These are phyloP conservation scores for Drosophila murphyi DNA, from an alignment of 1,140 invertebrate genomes.

Conservation along the genomic window DNA sequence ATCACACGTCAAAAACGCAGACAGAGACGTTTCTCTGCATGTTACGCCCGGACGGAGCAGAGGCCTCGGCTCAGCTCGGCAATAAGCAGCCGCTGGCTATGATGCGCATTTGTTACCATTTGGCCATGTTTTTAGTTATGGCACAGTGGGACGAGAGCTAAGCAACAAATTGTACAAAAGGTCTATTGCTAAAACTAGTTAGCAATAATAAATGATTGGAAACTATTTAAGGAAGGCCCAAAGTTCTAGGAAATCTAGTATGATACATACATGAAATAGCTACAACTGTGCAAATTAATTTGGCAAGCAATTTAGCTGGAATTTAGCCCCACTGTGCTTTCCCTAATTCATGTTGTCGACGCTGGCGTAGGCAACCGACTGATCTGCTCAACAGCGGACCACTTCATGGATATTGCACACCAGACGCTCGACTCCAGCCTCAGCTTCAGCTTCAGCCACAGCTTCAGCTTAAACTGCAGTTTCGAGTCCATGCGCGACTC, in stretches of 20 bases:
- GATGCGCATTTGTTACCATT: slow-evolving; percentile 28
- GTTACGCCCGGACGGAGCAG: slow-evolving; percentile 62
- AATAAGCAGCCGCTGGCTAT: slow-evolving; percentile 2
- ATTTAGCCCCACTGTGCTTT: slow-evolving; percentile 48
- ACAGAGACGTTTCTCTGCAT: slow-evolving; percentile 52
- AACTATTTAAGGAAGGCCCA: not conserved
- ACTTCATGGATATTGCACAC: slow-evolving; percentile 77
- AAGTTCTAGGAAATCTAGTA: too few species aligned
- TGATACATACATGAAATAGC: too few species aligned
- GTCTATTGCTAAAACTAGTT: too few species aligned
- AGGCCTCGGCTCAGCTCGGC: slow-evolving; percentile 30
- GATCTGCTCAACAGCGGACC: slow-evolving; percentile 45
- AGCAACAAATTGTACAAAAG: too few species aligned
- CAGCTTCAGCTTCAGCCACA: not conserved
- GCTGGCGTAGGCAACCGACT: slow-evolving; percentile 26
- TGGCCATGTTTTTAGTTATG: slow-evolving; percentile 8
- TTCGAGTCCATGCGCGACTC: not conserved
- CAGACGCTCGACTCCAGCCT: slow-evolving; percentile 11
- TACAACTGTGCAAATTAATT: too few species aligned
- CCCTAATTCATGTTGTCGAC: slow-evolving; percentile 52
- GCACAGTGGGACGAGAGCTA: slow-evolving; percentile 24
- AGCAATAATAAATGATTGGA: not conserved
- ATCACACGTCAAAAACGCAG: slow-evolving; percentile 9
- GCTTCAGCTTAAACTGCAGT: too few species aligned
- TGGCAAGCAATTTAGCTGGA: too few species aligned